These are phyloP conservation scores for Campylomormyrus numenius DNA, from an alignment of 2,113 vertebrate genomes.

Conservation along the genomic window DNA sequence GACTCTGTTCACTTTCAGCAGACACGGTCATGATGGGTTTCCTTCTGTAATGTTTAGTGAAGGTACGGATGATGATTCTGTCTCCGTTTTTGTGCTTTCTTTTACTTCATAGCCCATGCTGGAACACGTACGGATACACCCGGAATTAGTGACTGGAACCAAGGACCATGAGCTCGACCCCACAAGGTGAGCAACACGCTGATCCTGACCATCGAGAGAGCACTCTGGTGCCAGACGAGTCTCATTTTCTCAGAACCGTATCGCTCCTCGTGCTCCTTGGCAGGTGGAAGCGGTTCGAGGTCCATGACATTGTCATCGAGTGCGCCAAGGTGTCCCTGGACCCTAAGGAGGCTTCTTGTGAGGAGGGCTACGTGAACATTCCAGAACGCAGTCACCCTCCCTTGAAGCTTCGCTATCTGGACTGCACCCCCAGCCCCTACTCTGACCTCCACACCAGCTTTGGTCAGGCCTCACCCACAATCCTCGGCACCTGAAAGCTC, in stretches of 20 bases:
- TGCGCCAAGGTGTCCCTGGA: constrained; percentile 96
- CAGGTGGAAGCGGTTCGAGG: constrained; percentile 92
- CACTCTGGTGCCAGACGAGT: too few relatives aligned
- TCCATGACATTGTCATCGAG: constrained; percentile 93
- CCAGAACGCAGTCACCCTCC: constrained; percentile 59
- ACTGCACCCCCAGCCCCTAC: constrained; percentile 54
- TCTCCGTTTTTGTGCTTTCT: not conserved
- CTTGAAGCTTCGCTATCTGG: constrained; percentile 49
- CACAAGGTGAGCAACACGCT: constrained; percentile 67
- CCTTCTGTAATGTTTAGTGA: not conserved
- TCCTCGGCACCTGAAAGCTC: not conserved
- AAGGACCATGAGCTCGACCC: constrained; percentile 96
- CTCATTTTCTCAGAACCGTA: not conserved
- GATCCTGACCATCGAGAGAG: not conserved
- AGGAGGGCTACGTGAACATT: constrained; percentile 74
- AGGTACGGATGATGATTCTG: not conserved
- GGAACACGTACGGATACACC: constrained; percentile 91
- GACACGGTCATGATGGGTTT: not conserved
- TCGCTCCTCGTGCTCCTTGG: not conserved
- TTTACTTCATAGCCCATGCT: constrained; percentile 77
- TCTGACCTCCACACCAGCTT: constrained; percentile 58
- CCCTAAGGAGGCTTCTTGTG: constrained; percentile 83
- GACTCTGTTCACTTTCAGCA: not conserved
- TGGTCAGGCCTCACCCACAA: constrained; percentile 52
- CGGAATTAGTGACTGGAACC: constrained; percentile 90